phyloP scores from a whole-genome alignment of 2,113 vertebrate genomes.

The Prochilodus magdalenae region DNA sequence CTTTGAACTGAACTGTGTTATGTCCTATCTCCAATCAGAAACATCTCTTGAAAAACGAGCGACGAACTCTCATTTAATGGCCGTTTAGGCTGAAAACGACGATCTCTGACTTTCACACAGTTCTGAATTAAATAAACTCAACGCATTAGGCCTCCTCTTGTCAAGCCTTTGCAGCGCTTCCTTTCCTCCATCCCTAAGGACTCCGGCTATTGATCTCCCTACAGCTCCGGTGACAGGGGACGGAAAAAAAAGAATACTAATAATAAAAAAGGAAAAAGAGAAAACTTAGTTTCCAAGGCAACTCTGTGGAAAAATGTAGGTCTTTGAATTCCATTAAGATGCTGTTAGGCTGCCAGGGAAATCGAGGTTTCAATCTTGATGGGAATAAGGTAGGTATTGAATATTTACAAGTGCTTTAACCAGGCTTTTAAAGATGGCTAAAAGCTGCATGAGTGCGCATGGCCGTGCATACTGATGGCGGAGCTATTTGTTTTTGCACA shows the following conservation, averaged over 20 bases:
- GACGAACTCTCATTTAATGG: too few relatives aligned
- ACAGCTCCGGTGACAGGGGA: constrained; percentile 59
- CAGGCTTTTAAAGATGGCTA: constrained; percentile 38
- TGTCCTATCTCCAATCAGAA: too few relatives aligned
- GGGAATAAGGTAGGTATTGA: constrained; percentile 55
- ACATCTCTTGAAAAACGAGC: too few relatives aligned
- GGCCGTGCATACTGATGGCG: neutral
- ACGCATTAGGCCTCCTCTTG: neutral
- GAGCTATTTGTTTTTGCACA: constrained; percentile 30
- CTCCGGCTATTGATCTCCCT: constrained; percentile 75
- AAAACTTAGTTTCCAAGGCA: constrained; percentile 77
- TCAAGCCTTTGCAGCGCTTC: constrained; percentile 61
- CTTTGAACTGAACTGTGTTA: too few relatives aligned
- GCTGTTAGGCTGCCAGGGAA: constrained; percentile 63
- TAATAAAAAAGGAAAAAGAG: constrained; percentile 29
- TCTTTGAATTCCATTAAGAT: constrained; percentile 77
- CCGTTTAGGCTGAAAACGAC: too few relatives aligned
- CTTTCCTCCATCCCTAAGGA: constrained; percentile 67
- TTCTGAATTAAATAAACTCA: constrained; percentile 38
- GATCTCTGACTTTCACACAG: too few relatives aligned
- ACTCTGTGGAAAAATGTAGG: constrained; percentile 74
- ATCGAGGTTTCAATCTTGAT: constrained; percentile 62
- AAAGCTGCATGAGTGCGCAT: neutral
- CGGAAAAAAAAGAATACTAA: constrained; percentile 39
- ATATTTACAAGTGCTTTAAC: constrained; percentile 53